A percentile compares a stretch with the other conserved stretches of the same genome.
Evolutionary conservation across 2,888 invertebrate species (phyloP).

Genomic region (Lepidocyrtoides sp.): DNA sequence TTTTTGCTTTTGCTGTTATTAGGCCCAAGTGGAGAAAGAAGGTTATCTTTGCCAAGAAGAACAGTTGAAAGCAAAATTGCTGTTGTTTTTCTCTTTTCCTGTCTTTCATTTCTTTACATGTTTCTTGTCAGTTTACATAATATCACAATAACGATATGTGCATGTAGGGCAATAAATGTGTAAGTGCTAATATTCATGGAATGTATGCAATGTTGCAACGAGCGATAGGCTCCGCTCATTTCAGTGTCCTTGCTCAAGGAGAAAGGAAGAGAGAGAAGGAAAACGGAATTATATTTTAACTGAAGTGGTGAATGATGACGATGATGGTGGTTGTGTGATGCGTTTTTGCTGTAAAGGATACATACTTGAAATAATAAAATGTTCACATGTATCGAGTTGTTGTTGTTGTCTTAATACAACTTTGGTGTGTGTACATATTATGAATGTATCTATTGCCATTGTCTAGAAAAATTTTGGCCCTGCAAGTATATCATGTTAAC

Average conservation of each 20-base stretch:
- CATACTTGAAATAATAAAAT: background rate
- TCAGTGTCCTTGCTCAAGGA: slow-evolving; percentile 20
- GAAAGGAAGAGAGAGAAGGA: background rate
- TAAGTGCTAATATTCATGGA: background rate
- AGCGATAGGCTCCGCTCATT: background rate
- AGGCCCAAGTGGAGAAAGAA: too few relatives aligned
- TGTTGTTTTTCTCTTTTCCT: too few relatives aligned
- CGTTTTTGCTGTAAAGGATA: background rate
- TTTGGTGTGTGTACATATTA: background rate
- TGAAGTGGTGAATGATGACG: background rate
- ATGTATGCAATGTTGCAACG: slow-evolving; percentile 10
- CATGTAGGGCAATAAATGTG: background rate
- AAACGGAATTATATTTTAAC: background rate
- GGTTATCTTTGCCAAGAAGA: too few relatives aligned
- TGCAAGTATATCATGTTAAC: background rate
- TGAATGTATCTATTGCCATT: background rate
- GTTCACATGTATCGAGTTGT: background rate
- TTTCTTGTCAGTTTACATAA: too few relatives aligned
- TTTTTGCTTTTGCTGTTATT: too few relatives aligned
- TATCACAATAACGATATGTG: too few relatives aligned
- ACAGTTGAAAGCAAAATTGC: too few relatives aligned
- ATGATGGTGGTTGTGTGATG: background rate
- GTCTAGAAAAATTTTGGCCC: background rate
- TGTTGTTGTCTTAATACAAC: background rate
- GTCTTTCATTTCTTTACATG: too few relatives aligned